These are phyloP conservation scores for Lagopus muta DNA, from an alignment of 2,113 vertebrate species.

Conservation along the genomic window DNA sequence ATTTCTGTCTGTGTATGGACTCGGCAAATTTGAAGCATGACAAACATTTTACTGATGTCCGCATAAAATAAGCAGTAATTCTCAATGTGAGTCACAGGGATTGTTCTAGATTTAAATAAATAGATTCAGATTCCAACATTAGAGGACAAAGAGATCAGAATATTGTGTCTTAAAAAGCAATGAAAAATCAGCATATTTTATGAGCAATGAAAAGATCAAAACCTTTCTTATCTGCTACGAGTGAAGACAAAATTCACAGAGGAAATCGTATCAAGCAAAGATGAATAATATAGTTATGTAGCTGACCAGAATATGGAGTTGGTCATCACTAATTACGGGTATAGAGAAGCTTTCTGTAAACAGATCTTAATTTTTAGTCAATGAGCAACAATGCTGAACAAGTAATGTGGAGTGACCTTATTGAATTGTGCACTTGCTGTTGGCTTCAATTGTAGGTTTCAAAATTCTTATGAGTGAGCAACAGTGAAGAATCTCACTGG, in stretches of 20 bases:
- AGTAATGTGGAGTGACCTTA: rapidly evolving
- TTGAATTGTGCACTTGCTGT: background rate
- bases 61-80: background rate
- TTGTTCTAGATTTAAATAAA: background rate
- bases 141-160: background rate
- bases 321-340: background rate
- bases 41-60: background rate
- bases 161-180: background rate
- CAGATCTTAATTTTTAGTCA: background rate
- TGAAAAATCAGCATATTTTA: background rate
- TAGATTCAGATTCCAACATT: background rate
- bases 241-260: background rate
- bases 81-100: background rate
- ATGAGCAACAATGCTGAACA: background rate
- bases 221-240: background rate
- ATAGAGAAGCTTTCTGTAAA: background rate
- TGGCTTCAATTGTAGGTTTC: background rate
- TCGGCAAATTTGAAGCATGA: background rate
- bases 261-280: background rate
- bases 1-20: background rate
- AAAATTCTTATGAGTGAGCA: background rate
- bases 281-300: background rate
- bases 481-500: background rate
- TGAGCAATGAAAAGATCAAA: background rate
- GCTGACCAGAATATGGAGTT: background rate